Conservation (phyloP, 2,113 vertebrate genomes). For the Pterocles burchelli region DNA sequence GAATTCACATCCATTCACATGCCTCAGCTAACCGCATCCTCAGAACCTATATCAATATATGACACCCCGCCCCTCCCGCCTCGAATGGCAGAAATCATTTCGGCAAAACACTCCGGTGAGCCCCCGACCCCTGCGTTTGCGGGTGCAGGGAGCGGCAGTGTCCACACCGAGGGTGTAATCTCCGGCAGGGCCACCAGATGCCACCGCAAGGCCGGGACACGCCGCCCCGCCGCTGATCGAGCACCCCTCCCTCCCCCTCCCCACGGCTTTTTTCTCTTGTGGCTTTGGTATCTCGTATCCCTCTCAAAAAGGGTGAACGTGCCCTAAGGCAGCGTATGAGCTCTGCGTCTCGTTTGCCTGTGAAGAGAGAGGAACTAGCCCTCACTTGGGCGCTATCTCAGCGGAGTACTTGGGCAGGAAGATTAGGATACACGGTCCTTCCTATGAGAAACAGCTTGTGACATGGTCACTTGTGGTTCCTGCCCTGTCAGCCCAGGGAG, state of each 20-base stretch:
- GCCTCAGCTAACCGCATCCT: conserved; percentile 8
- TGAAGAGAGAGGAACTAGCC: neutral
- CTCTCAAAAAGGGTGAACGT: neutral
- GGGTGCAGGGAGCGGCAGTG: too few relatives aligned
- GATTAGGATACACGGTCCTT: neutral
- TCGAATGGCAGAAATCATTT: neutral
- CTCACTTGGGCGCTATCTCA: neutral
- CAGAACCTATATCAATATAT: neutral
- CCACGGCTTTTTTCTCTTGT: fast-evolving
- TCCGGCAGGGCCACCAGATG: conserved; percentile 17
- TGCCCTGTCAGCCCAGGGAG: neutral
- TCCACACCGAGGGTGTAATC: neutral
- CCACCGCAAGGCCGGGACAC: conserved; percentile 8
- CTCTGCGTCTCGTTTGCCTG: neutral
- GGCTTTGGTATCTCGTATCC: fast-evolving
- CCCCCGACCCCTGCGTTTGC: neutral
- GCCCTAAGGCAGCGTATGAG: neutral
- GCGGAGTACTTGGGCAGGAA: neutral
- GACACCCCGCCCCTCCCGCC: neutral
- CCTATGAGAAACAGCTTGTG: neutral
- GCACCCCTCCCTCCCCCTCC: too few relatives aligned
- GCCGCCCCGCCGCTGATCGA: fast-evolving
- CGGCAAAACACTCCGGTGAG: neutral
- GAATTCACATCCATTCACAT: neutral
- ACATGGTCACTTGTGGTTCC: neutral